Conservation (phyloP, 2,113 vertebrate species). For the Etheostoma spectabile region DNA sequence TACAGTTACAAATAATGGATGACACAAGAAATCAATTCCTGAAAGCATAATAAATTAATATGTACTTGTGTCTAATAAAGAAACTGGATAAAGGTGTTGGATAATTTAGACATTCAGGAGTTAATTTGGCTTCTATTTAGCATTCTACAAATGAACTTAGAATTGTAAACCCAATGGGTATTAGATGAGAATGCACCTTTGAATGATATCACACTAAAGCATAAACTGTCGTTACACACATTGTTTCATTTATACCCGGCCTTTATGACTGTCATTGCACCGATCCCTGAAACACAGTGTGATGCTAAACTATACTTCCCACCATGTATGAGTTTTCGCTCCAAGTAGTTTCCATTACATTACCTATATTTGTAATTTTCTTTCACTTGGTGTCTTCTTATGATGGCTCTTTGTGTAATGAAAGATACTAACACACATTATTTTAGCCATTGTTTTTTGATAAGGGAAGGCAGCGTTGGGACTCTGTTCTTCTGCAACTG, state of each 20-base stretch:
- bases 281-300: not conserved
- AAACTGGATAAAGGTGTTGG: not conserved
- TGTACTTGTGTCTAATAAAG: not conserved
- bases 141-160: not conserved
- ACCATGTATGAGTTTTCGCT: not conserved
- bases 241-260: not conserved
- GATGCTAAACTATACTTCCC: not conserved
- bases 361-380: not conserved
- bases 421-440: not conserved
- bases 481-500: not conserved
- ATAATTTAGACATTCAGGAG: too few relatives aligned
- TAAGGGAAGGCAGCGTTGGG: not conserved
- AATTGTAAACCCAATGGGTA: not conserved
- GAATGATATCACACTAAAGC: too few relatives aligned
- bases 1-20: not conserved
- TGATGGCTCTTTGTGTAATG: not conserved
- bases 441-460: not conserved
- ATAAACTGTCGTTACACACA: not conserved
- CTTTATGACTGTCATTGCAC: not conserved
- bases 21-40: not conserved
- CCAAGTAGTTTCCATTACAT: slow-evolving; percentile 1
- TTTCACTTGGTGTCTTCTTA: not conserved
- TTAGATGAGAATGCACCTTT: too few relatives aligned
- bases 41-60: not conserved
- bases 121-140: not conserved